Conservation (phyloP, 2,888 invertebrate genomes). For the Ectemnius cavifrons region DNA sequence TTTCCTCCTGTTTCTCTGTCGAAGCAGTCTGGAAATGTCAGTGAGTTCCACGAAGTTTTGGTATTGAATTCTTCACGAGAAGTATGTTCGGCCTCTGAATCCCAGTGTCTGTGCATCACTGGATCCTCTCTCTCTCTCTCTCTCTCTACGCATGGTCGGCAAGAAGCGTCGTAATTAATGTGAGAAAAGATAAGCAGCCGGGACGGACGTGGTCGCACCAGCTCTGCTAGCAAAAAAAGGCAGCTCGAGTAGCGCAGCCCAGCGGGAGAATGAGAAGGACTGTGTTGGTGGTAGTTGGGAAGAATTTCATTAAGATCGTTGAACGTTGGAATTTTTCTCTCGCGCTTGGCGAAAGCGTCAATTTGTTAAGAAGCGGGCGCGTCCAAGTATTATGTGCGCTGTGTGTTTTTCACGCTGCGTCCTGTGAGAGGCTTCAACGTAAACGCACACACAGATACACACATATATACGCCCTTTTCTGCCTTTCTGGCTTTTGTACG, state of each 20-base stretch:
- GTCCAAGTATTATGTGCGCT: constrained; percentile 22
- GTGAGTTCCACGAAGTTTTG: too few relatives aligned
- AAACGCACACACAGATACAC: neutral
- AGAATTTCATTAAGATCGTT: constrained; percentile 19
- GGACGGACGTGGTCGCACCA: neutral
- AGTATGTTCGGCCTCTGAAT: too few relatives aligned
- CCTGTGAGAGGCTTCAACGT: constrained; percentile 15
- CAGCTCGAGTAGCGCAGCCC: too few relatives aligned
- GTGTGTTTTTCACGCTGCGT: constrained; percentile 2
- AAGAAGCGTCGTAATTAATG: too few relatives aligned
- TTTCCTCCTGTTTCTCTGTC: too few relatives aligned
- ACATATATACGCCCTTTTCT: constrained; percentile 41
- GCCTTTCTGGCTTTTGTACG: constrained; percentile 16
- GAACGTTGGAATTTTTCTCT: constrained; percentile 29
- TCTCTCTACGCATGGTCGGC: too few relatives aligned
- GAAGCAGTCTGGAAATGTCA: too few relatives aligned
- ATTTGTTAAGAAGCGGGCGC: constrained; percentile 39
- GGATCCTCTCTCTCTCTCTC: too few relatives aligned
- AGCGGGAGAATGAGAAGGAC: too few relatives aligned
- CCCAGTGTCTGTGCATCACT: too few relatives aligned
- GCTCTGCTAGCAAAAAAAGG: neutral
- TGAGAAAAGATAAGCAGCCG: neutral
- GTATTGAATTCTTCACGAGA: too few relatives aligned
- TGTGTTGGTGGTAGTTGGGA: neutral
- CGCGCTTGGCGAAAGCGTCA: constrained; percentile 21